Base-by-base conservation (phyloP, 2,797 vertebrate genomes). In the Bufotes viridis region DNA sequence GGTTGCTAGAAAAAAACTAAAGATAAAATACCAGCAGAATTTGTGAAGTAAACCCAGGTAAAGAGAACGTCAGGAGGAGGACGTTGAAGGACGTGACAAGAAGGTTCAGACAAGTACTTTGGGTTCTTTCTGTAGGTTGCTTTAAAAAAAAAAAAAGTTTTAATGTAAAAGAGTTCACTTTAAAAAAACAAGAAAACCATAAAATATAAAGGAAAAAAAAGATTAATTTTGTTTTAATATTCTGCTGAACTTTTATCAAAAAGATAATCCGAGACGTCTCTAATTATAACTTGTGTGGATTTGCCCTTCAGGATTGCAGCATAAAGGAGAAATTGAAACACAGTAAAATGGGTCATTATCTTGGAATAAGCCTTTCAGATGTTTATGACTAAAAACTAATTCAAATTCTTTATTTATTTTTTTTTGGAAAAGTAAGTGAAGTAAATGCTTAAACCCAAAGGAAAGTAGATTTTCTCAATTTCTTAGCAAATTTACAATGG, bases 321-420 rank as follows among this genome's bases (percentile, higher is more conserved):
- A 55, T 70, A 83, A 83, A 72, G 67, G n/a, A 69, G 67, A 49
- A 69, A 24, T 53, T 82, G 65, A 82, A 70, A 83, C 22, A 57
- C 65, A 57, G 24, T 60, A 49, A 63, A 42, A 72, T 83, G 51
- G 26, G 81, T 83, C 81, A 57, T 70, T 83, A 57, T 83, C 65
- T 82, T 57, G 24, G 67, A 29, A 83, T 72, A 57, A 70, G 65
- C 65, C 81, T 83, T 15, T 83, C 20, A 7, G 65, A 70, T 72
- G 81, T 83, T 83, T 83, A 70, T 83, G 67, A 58, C 49, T 13
- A 29, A 83, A 83, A 83, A 7, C 58, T 81, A 80, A 34, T 78
- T 53, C 42, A 55, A 5, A 65, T 24, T 51, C 17, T 69, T 29
- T 70, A 1, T 70, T 51, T 49, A 49, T 42, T 82, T 72, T 65